These are phyloP conservation scores for Drosophila nigricruria DNA, from an alignment of 2,888 invertebrate species.

Conservation along the genomic window DNA sequence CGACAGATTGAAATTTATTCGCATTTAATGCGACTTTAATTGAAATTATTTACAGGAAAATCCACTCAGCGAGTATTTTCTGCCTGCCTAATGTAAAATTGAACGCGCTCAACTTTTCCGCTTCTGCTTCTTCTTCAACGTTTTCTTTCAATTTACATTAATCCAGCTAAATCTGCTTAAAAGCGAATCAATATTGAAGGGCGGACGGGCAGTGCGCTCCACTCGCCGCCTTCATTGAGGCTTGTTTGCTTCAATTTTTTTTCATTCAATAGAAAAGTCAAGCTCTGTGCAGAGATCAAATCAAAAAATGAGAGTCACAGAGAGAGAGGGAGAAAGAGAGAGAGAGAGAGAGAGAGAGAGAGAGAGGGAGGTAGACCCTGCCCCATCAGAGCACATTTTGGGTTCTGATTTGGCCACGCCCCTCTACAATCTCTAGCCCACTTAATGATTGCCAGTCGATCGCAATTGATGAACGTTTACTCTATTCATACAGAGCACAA, in stretches of 20 bases:
- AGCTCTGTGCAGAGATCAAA: conserved; percentile 58
- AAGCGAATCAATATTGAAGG: conserved; percentile 34
- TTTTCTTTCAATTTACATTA: conserved; percentile 43
- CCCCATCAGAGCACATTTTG: not conserved
- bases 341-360: not conserved
- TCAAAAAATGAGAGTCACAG: conserved; percentile 25
- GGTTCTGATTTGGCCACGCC: conserved; percentile 3
- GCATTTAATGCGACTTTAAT: conserved; percentile 48
- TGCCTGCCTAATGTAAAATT: conserved; percentile 64
- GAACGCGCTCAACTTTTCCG: conserved; percentile 32
- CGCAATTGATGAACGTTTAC: conserved; percentile 59
- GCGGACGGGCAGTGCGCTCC: not conserved
- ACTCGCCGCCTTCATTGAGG: not conserved
- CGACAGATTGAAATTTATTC: conserved; percentile 51
- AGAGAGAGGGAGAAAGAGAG: not conserved
- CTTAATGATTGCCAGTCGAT: conserved; percentile 19
- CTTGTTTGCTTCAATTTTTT: conserved; percentile 5
- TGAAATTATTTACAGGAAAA: conserved; percentile 29
- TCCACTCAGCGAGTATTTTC: conserved; percentile 37
- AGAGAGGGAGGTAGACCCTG: not conserved
- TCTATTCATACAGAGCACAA: conserved; percentile 3
- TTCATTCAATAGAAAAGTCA: conserved; percentile 44
- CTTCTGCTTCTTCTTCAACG: not conserved
- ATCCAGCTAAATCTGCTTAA: conserved; percentile 66
- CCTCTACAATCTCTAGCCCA: not conserved